phyloP scores from a whole-genome alignment of 2,113 vertebrate genomes.

The Brachyistius frenatus region DNA sequence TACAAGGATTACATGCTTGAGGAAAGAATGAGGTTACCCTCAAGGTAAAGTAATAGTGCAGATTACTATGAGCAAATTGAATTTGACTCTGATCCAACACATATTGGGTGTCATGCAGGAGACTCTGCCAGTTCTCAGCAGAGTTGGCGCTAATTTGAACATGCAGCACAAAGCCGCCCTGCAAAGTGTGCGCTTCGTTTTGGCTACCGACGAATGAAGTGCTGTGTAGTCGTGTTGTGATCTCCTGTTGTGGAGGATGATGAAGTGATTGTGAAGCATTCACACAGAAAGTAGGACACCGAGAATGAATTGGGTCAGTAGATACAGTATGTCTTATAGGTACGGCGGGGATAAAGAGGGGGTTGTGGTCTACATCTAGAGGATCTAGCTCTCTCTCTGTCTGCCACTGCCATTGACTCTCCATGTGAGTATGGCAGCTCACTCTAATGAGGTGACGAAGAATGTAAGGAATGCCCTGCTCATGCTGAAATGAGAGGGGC shows the following conservation, averaged over 20 bases:
- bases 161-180: slow-evolving; percentile 43
- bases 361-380: slow-evolving; percentile 36
- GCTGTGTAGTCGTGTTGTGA: slow-evolving; percentile 52
- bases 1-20: slow-evolving; percentile 66
- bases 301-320: slow-evolving; percentile 62
- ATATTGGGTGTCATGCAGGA: slow-evolving; percentile 64
- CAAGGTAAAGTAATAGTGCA: slow-evolving; percentile 64
- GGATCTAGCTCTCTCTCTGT: slow-evolving; percentile 40
- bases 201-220: slow-evolving; percentile 55
- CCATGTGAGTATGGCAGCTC: slow-evolving; percentile 63
- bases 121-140: slow-evolving; percentile 44
- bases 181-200: slow-evolving; percentile 31
- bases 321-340: slow-evolving; percentile 46
- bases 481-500: slow-evolving; percentile 79
- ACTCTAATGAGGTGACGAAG: slow-evolving; percentile 84
- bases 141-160: slow-evolving; percentile 56
- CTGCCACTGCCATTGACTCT: slow-evolving; percentile 64
- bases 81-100: slow-evolving; percentile 71
- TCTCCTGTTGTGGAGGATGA: slow-evolving; percentile 55
- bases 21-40: slow-evolving; percentile 67
- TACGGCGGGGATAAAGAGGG: background rate
- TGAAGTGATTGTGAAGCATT: slow-evolving; percentile 70
- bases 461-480: slow-evolving; percentile 84
- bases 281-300: slow-evolving; percentile 67
- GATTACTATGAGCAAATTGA: slow-evolving; percentile 65